phyloP scores from a whole-genome alignment of 1,140 invertebrate genomes.

The Megalonaias nervosa region DNA sequence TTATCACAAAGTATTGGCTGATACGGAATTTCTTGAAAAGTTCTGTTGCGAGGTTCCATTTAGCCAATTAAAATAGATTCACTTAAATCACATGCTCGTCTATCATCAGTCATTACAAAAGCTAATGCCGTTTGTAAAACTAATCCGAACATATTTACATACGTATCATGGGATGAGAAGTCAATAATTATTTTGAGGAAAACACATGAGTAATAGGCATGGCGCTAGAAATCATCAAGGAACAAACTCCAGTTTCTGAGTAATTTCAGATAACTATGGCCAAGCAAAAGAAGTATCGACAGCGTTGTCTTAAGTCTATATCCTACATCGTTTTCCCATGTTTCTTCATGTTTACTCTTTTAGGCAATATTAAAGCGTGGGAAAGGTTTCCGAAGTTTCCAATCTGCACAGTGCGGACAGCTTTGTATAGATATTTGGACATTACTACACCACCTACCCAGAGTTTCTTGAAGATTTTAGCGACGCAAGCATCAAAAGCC shows the following conservation, averaged over 20 bases:
- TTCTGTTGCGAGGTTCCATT: too few species aligned
- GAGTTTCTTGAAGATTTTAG: constrained; percentile 86
- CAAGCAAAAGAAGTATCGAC: too few species aligned
- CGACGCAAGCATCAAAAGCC: constrained; percentile 82
- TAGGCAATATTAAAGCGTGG: constrained; percentile 89
- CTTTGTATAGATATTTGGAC: constrained; percentile 90
- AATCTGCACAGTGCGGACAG: constrained; percentile 81
- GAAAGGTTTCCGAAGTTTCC: constrained; percentile 88
- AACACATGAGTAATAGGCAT: background rate
- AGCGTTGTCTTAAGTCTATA: background rate
- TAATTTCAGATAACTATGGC: background rate
- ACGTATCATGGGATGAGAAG: background rate
- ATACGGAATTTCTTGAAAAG: too few species aligned
- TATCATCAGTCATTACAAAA: too few species aligned
- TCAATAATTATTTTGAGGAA: background rate
- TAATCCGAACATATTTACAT: too few species aligned
- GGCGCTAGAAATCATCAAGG: background rate
- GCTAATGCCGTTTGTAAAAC: too few species aligned
- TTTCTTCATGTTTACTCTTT: background rate
- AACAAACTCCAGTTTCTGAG: background rate
- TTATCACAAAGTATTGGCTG: too few species aligned
- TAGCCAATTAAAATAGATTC: too few species aligned
- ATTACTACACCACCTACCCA: constrained; percentile 93
- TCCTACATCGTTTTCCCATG: too few species aligned
- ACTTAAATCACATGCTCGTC: too few species aligned